Evolutionary conservation across 2,888 invertebrate genomes (phyloP).

Genomic region (Anodontia alba): DNA sequence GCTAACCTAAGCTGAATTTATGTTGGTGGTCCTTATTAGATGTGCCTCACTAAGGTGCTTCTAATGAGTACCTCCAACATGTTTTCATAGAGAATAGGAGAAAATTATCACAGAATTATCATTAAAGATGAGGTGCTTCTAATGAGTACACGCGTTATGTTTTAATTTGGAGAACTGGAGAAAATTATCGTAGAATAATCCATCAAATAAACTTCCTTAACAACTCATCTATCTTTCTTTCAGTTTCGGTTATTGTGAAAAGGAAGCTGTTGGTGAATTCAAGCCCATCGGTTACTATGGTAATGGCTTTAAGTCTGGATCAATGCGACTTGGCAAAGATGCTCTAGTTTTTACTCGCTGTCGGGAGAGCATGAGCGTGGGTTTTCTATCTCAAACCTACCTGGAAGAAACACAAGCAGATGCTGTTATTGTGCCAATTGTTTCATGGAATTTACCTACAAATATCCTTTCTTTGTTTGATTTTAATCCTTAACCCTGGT

Average conservation of each 20-base stretch:
- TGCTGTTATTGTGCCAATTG: conserved; percentile 82
- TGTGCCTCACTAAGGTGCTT: no score
- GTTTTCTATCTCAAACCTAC: conserved; percentile 82
- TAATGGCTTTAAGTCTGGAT: conserved; percentile 84
- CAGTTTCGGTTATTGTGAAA: conserved; percentile 84
- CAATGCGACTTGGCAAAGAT: conserved; percentile 83
- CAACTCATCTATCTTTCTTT: conserved; percentile 49
- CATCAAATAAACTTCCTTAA: no score
- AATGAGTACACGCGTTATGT: no score
- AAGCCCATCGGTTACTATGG: conserved; percentile 83
- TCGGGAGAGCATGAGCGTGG: conserved; percentile 74
- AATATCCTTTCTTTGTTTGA: conserved; percentile 76
- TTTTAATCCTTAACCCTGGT: no score
- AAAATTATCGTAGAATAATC: no score
- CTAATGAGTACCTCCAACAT: no score
- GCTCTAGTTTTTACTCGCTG: conserved; percentile 82
- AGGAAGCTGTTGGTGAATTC: conserved; percentile 68
- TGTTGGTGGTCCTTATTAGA: no score
- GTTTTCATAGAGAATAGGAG: no score
- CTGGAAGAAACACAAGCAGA: conserved; percentile 76
- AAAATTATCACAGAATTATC: no score
- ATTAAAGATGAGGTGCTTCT: no score
- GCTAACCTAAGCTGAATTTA: no score
- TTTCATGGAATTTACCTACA: conserved; percentile 75
- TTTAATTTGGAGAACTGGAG: no score